Percentiles rank a stretch among this genome's conserved stretches.
Conservation (phyloP, 64 coral and sea anemone species). For the Pocillopora verrucosa region DNA sequence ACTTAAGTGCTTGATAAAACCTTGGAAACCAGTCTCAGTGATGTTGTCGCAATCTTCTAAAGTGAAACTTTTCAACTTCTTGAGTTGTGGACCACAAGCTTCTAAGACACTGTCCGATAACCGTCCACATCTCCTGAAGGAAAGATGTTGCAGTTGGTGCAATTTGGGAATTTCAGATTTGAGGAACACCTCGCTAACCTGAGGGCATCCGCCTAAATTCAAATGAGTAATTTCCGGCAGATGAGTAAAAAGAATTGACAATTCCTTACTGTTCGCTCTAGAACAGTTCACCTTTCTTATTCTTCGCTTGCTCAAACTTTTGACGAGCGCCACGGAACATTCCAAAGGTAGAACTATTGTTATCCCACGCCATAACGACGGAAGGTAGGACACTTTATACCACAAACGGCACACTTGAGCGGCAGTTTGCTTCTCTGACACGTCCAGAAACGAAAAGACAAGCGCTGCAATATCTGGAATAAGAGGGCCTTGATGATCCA, state of each 20-base stretch:
- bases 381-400: conserved; percentile 68
- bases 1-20: conserved; percentile 61
- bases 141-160: conserved; percentile 66
- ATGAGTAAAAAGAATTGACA: conserved; percentile 68
- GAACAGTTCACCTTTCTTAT: conserved; percentile 78
- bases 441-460: conserved; percentile 82
- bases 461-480: conserved; percentile 85
- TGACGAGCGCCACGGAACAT: conserved; percentile 58
- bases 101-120: conserved; percentile 85
- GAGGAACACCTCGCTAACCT: conserved; percentile 77
- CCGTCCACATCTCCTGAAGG: conserved; percentile 77
- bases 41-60: conserved; percentile 90
- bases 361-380: conserved; percentile 76
- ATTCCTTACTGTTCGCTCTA: conserved; percentile 68
- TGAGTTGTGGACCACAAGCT: conserved; percentile 66
- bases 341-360: conserved; percentile 77
- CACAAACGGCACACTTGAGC: conserved; percentile 88
- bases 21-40: conserved; percentile 77
- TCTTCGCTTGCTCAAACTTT: conserved; percentile 72
- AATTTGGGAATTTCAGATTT: conserved; percentile 72
- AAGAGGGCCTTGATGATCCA: conserved; percentile 75
- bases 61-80: conserved; percentile 72
- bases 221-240: conserved; percentile 77
- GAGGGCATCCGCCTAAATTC: conserved; percentile 80
- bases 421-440: conserved; percentile 69